These are phyloP conservation scores for Hesperophylax magnus DNA, from an alignment of 1,140 invertebrate genomes.

Conservation along the genomic window DNA sequence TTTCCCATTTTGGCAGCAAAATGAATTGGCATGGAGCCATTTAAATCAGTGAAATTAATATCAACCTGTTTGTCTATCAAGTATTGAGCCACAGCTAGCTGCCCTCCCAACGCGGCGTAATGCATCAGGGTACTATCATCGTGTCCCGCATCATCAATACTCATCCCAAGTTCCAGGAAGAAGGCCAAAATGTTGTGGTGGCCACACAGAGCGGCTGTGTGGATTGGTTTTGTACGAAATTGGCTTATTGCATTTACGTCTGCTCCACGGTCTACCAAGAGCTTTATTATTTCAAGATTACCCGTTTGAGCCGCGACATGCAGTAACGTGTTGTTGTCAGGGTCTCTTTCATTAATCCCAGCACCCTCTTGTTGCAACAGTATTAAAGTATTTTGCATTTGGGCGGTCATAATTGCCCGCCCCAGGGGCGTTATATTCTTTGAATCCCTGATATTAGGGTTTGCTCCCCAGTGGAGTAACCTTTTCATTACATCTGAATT, in stretches of 20 bases:
- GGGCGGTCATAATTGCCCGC: neutral
- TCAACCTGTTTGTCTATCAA: neutral
- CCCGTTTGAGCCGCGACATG: neutral
- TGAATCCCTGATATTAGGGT: too few species aligned
- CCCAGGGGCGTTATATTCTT: neutral
- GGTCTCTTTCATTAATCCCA: neutral
- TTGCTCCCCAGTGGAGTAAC: neutral
- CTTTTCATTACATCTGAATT: neutral
- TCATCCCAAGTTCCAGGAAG: too few species aligned
- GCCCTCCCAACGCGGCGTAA: neutral
- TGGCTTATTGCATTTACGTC: neutral
- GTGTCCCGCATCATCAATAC: neutral
- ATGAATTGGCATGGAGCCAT: neutral
- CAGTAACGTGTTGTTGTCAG: too few species aligned
- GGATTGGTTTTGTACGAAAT: neutral
- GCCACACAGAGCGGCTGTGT: neutral
- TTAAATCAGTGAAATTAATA: neutral
- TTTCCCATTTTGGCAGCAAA: neutral
- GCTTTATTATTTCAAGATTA: neutral
- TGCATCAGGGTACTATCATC: neutral
- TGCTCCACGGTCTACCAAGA: neutral
- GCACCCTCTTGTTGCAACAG: neutral
- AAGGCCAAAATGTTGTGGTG: neutral
- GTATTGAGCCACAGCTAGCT: too few species aligned
- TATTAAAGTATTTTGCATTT: neutral